These are phyloP conservation scores for Pseudomyrmex sp. DNA, from an alignment of 1,140 invertebrate genomes.

Conservation along the genomic window DNA sequence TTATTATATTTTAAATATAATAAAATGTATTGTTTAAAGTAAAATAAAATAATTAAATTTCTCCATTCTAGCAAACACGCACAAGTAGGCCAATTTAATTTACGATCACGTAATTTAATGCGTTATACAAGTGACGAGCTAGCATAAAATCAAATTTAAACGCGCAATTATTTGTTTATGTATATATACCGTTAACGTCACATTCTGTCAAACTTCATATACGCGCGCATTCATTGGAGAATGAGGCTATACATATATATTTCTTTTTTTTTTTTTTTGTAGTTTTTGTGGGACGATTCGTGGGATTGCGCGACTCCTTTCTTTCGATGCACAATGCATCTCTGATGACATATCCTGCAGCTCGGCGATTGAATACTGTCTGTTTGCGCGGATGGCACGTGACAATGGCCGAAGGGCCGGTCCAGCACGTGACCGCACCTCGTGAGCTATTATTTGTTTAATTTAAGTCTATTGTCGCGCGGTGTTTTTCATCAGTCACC, in stretches of 20 bases:
- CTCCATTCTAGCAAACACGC: too few relatives aligned
- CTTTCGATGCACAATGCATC: slow-evolving; percentile 63
- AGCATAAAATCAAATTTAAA: too few relatives aligned
- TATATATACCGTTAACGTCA: background rate
- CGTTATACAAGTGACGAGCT: too few relatives aligned
- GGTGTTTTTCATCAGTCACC: slow-evolving; percentile 41
- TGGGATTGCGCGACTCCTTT: slow-evolving; percentile 60
- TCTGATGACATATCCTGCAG: slow-evolving; percentile 69
- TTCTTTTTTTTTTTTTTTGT: background rate
- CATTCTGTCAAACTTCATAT: background rate
- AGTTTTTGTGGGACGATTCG: slow-evolving; percentile 36
- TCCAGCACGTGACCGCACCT: slow-evolving; percentile 68
- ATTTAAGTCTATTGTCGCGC: slow-evolving; percentile 79
- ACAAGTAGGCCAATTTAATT: too few relatives aligned
- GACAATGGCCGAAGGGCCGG: slow-evolving; percentile 61
- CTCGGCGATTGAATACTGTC: slow-evolving; percentile 69
- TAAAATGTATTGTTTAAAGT: too few relatives aligned
- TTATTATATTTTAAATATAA: too few relatives aligned
- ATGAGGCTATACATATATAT: background rate
- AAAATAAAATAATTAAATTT: too few relatives aligned
- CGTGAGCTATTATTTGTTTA: slow-evolving; percentile 78
- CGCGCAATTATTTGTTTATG: too few relatives aligned
- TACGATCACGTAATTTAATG: too few relatives aligned
- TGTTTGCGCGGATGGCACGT: slow-evolving; percentile 73
- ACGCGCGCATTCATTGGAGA: background rate